Evolutionary conservation across 2,113 vertebrate genomes (phyloP), one percentile per base, ranked within the genome.

Genomic region (Galeopterus variegatus): DNA sequence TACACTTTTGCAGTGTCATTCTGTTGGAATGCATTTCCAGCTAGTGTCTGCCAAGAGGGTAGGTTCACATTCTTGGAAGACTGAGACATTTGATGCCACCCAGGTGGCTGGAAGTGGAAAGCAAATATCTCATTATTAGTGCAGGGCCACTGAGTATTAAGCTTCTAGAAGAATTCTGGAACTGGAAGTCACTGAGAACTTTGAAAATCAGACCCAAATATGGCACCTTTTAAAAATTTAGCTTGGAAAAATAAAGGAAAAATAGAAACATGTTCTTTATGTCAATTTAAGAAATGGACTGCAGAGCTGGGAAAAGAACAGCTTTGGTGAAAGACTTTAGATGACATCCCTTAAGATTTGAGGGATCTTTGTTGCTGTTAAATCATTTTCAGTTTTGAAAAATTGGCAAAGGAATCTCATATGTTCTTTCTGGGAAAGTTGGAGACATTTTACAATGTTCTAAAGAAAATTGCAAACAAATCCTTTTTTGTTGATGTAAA

Each of bases 381-480:
- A 94, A 54, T 36, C 45, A 3, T 89, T 97, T 96, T 97, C 77
- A 73, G 21, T 87, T 82, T 94, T 88, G 82, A 84, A 97, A 90
- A 85, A 56, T 13, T 87, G 92, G 73, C 73, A 75, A 48, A 89
- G 12, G 52, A 62, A 0, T 0, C 79, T 75, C 31, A 0, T 36
- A 6, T 70, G 11, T 10, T 19, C 62, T 90, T 98, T 96, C 96
- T 96, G 45, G 92, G 92, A 96, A 98, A 81, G 28, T 52, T 73
- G 69, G 60, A 96, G 62, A 23, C 28, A 2, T 79, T 52, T 95
- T 65, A 67, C 33, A 14, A 60, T 67, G 56, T 52, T 73, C 54
- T 94, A 79, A 28, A 19, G 1, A 88, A 67, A 10, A 17, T 60
- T 58, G 79, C 67, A 81, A 88, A 84, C 90, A 93, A 7, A 41